These are phyloP conservation scores for Osedax frankpressi DNA, from an alignment of 2,888 invertebrate genomes.

Conservation along the genomic window DNA sequence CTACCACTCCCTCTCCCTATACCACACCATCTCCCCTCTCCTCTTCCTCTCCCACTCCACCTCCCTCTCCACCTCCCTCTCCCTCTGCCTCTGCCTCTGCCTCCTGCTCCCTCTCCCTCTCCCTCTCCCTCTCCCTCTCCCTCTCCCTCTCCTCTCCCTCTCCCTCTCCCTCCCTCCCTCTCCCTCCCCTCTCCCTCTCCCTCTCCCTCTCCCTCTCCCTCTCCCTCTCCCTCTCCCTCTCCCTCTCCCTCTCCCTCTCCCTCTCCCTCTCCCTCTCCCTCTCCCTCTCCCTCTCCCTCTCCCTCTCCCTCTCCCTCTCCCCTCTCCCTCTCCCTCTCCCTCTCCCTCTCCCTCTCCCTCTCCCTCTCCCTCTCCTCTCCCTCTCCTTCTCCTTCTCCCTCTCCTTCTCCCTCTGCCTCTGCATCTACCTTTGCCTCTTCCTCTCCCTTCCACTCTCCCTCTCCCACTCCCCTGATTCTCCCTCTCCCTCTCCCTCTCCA, in stretches of 20 bases:
- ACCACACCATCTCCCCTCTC: background rate
- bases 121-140: too few relatives aligned
- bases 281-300: background rate
- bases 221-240: background rate
- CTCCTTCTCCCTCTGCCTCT: background rate
- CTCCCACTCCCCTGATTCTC: background rate
- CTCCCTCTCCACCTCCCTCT: background rate
- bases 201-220: background rate
- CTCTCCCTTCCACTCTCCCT: background rate
- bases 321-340: background rate
- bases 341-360: background rate
- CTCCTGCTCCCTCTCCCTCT: too few relatives aligned
- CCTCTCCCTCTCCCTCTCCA: background rate
- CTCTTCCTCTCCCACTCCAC: background rate
- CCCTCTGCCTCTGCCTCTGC: background rate
- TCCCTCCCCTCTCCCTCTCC: background rate
- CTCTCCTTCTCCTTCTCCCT: background rate
- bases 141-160: background rate
- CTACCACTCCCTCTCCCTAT: background rate
- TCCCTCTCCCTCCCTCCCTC: background rate
- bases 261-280: background rate
- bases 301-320: background rate
- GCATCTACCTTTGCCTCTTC: background rate
- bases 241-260: background rate
- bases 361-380: background rate